These are phyloP conservation scores for Coregonus sp. DNA, from an alignment of 2,797 vertebrate genomes.

Conservation along the genomic window DNA sequence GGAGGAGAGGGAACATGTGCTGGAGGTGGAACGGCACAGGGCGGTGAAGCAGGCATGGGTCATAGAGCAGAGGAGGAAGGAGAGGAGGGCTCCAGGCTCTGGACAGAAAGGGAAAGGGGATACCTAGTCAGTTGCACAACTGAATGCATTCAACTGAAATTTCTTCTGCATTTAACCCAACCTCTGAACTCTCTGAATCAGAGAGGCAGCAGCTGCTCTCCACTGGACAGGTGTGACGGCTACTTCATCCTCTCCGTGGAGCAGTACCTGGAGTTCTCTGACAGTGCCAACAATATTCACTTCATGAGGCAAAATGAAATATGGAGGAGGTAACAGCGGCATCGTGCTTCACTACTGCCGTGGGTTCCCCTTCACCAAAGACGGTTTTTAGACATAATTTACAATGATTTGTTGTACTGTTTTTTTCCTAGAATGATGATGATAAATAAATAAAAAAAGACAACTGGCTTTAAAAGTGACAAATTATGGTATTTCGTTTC, in stretches of 20 bases:
- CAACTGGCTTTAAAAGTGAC: slow-evolving; percentile 99
- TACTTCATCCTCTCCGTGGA: slow-evolving; percentile 86
- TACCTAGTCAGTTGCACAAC: too few species aligned
- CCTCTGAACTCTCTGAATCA: too few species aligned
- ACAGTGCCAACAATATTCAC: slow-evolving; percentile 90
- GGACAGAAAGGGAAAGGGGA: slow-evolving; percentile 76
- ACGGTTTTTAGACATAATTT: slow-evolving; percentile 93
- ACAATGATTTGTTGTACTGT: slow-evolving; percentile 93
- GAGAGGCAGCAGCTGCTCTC: slow-evolving; percentile 83
- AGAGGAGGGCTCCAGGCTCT: slow-evolving; percentile 78
- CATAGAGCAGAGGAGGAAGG: slow-evolving; percentile 80
- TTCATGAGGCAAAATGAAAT: slow-evolving; percentile 89
- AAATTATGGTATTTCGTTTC: slow-evolving; percentile 99
- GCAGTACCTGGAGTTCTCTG: slow-evolving; percentile 88
- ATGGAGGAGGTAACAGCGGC: slow-evolving; percentile 87
- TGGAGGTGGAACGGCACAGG: slow-evolving; percentile 81
- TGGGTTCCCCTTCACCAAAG: slow-evolving; percentile 95
- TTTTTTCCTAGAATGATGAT: slow-evolving; percentile 79
- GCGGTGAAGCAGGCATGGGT: slow-evolving; percentile 83
- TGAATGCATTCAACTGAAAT: too few species aligned
- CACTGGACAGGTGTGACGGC: slow-evolving; percentile 80
- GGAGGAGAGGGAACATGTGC: slow-evolving; percentile 82
- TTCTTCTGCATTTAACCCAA: too few species aligned
- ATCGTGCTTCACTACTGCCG: slow-evolving; percentile 79
- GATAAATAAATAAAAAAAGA: slow-evolving; percentile 72